Conservation (phyloP, 2,797 vertebrate species). For the Ataeniobius toweri region DNA sequence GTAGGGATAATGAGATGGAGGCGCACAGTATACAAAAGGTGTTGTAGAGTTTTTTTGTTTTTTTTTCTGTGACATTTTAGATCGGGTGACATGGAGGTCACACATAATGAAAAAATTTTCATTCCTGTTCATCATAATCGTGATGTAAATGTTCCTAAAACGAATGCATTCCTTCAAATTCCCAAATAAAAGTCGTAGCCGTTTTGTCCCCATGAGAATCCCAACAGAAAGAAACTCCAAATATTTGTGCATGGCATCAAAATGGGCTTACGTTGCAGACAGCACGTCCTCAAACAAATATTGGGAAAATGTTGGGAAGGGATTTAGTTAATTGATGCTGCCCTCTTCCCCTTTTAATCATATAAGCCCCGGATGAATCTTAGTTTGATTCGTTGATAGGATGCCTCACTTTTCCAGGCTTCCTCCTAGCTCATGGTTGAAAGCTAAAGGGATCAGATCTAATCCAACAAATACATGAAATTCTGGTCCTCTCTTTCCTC, state of each 20-base stretch:
- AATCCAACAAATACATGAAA: conserved; percentile 57
- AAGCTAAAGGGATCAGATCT: conserved; percentile 73
- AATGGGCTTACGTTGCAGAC: conserved; percentile 70
- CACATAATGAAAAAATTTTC: conserved; percentile 40
- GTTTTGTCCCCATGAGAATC: conserved; percentile 46
- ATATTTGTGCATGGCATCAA: conserved; percentile 71
- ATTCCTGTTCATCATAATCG: conserved; percentile 46
- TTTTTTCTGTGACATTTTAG: conserved; percentile 53
- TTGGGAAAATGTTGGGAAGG: conserved; percentile 73
- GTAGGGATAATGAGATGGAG: conserved; percentile 70
- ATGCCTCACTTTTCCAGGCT: conserved; percentile 65
- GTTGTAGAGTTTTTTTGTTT: conserved; percentile 45
- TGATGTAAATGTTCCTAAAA: conserved; percentile 48
- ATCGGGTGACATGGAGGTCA: conserved; percentile 66
- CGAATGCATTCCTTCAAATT: conserved; percentile 51
- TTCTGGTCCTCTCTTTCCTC: neutral
- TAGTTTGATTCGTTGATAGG: conserved; percentile 79
- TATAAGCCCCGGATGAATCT: conserved; percentile 80
- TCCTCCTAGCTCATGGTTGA: conserved; percentile 55
- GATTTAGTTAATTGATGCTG: conserved; percentile 81
- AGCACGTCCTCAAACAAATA: conserved; percentile 76
- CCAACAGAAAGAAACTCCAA: conserved; percentile 63
- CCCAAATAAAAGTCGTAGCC: conserved; percentile 50
- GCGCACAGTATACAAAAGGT: conserved; percentile 69
- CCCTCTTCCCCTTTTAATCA: conserved; percentile 81